These are phyloP conservation scores for Nothobranchius furzeri DNA, from an alignment of 2,113 vertebrate species.

Conservation along the genomic window DNA sequence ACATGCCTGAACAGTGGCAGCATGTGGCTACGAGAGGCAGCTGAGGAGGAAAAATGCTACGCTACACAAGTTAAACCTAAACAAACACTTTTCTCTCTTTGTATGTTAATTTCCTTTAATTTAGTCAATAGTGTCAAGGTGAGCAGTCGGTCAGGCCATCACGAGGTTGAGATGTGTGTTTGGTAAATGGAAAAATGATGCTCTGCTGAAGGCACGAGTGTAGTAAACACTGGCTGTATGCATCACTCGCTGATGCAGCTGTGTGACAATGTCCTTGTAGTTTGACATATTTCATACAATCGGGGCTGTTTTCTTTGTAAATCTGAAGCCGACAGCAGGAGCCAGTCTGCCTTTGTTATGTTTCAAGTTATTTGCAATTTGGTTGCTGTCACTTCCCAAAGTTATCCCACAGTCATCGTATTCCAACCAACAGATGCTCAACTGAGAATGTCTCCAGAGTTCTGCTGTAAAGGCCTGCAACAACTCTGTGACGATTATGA, in stretches of 20 bases:
- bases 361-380: no score
- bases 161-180: conserved; percentile 25
- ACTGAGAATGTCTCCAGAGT: no score
- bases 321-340: no score
- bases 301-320: no score
- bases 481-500: no score
- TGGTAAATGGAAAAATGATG: conserved; percentile 54
- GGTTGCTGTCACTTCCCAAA: no score
- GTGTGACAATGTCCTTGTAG: conserved; percentile 7
- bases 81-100: conserved; percentile 6
- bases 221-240: conserved; percentile 21
- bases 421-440: no score
- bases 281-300: background rate
- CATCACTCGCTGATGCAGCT: conserved; percentile 16
- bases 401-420: no score
- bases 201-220: conserved; percentile 1
- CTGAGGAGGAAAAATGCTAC: background rate
- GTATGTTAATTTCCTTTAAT: conserved; percentile 12
- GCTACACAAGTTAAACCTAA: conserved; percentile 1
- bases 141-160: conserved; percentile 22
- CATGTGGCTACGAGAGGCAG: background rate
- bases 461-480: no score
- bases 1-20: conserved; percentile 13
- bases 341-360: no score
- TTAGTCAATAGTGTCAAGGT: conserved; percentile 6